These are phyloP conservation scores for Drosophila neotestacea DNA, from an alignment of 2,888 invertebrate genomes.

Conservation along the genomic window DNA sequence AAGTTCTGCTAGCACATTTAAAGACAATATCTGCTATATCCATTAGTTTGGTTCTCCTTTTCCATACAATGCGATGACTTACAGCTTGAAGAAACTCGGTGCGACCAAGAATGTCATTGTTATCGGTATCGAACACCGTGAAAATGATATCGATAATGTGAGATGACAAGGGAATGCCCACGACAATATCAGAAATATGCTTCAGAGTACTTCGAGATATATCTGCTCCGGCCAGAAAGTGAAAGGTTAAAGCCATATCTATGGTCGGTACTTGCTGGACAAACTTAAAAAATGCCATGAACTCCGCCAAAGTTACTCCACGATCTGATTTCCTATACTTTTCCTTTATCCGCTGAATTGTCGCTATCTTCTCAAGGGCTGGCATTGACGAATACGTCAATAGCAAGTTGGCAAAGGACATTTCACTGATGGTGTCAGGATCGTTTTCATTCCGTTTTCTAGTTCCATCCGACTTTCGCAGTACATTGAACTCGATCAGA, in stretches of 20 bases:
- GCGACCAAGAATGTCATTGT: conserved; percentile 33
- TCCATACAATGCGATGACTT: conserved; percentile 3
- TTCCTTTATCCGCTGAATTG: conserved; percentile 10
- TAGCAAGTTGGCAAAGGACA: conserved; percentile 49
- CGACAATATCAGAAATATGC: conserved; percentile 33
- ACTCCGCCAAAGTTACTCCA: conserved; percentile 41
- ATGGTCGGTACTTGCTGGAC: conserved; percentile 31
- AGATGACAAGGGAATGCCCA: conserved; percentile 17
- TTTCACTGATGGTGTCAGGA: conserved; percentile 39
- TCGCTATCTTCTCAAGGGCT: not conserved
- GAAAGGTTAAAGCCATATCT: conserved; percentile 40
- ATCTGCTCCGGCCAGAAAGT: conserved; percentile 41
- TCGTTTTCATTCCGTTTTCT: not conserved
- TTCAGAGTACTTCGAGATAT: conserved; percentile 31
- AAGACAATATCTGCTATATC: not conserved
- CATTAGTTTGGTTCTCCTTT: not conserved
- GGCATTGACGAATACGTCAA: conserved; percentile 27
- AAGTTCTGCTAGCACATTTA: not conserved
- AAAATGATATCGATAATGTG: conserved; percentile 50
- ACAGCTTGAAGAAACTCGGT: conserved; percentile 32
- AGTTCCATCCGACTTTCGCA: not conserved
- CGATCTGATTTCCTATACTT: not conserved
- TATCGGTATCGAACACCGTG: conserved; percentile 48
- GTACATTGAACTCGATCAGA: conserved; percentile 40
- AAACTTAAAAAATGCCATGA: conserved; percentile 43